A percentile compares a stretch with the other conserved stretches of the same genome.
Evolutionary conservation across 2,888 invertebrate species (phyloP).

Genomic region (Scelioninae gen. 1): DNA sequence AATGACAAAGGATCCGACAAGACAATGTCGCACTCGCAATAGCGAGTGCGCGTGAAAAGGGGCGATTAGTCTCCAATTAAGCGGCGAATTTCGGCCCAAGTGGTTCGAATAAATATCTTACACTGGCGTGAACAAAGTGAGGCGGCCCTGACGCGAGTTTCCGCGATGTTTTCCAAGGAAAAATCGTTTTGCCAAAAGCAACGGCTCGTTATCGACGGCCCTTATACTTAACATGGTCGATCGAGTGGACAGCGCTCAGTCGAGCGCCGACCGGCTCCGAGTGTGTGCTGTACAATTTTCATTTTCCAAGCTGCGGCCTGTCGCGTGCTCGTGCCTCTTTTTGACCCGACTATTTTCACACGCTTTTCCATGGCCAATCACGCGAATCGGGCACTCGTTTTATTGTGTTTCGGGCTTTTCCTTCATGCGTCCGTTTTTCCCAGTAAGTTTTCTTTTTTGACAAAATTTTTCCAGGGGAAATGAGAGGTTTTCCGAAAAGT

Average conservation of each 20-base stretch:
- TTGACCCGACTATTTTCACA: background rate
- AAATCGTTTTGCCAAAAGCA: slow-evolving; percentile 48
- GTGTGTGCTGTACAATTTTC: slow-evolving; percentile 51
- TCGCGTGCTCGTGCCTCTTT: slow-evolving; percentile 20
- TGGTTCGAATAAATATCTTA: slow-evolving; percentile 3
- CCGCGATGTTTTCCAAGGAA: slow-evolving; percentile 44
- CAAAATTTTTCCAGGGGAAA: too few species aligned
- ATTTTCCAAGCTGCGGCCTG: slow-evolving; percentile 39
- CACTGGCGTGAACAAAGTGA: slow-evolving; percentile 20
- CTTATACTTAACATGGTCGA: slow-evolving; percentile 65
- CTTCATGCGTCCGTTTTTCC: slow-evolving; percentile 10
- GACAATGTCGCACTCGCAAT: background rate
- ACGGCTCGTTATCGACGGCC: slow-evolving; percentile 55
- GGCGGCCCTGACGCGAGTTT: slow-evolving; percentile 11
- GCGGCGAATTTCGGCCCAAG: slow-evolving; percentile 8
- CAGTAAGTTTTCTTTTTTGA: slow-evolving; percentile 40
- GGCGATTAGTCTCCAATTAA: slow-evolving; percentile 19
- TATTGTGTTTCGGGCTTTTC: slow-evolving; percentile 12
- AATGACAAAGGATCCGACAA: background rate
- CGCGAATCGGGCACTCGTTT: slow-evolving; percentile 11
- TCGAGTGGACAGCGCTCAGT: slow-evolving; percentile 62
- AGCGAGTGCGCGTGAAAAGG: slow-evolving; percentile 12
- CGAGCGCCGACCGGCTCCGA: slow-evolving; percentile 64
- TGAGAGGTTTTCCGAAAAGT: background rate
- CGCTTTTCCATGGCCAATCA: slow-evolving; percentile 44